Conservation (phyloP, 2,797 vertebrate species). For the Carcharodon carcharias region DNA sequence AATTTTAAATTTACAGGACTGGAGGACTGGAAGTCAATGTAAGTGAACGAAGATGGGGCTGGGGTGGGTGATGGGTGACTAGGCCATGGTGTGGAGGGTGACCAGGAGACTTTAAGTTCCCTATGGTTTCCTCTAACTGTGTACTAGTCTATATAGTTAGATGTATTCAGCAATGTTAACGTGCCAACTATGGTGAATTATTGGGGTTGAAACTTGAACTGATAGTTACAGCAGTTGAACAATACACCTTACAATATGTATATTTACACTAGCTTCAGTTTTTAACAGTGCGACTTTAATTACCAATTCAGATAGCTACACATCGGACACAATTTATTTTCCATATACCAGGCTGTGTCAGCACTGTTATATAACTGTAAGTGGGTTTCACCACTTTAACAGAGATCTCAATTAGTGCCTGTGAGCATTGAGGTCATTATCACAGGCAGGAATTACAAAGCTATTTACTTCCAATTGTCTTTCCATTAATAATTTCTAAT, state of each 20-base stretch:
- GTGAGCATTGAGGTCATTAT: background rate
- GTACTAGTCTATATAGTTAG: background rate
- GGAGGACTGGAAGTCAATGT: background rate
- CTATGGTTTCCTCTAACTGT: background rate
- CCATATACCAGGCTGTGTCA: background rate
- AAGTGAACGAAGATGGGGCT: background rate
- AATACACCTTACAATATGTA: background rate
- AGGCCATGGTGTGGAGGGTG: background rate
- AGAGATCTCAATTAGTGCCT: background rate
- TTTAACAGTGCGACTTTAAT: background rate
- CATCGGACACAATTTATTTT: background rate
- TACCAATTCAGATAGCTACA: background rate
- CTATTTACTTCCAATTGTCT: background rate
- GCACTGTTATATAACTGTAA: background rate
- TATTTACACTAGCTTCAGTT: background rate
- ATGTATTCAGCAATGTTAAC: background rate
- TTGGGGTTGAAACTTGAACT: background rate
- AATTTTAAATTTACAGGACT: background rate
- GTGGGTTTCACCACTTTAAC: background rate
- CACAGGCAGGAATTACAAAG: background rate
- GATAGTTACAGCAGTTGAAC: background rate
- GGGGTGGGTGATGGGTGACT: background rate
- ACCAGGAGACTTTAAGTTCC: background rate
- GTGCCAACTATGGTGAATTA: background rate
- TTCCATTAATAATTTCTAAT: background rate